These are phyloP conservation scores for Pachyseris speciosa DNA, from an alignment of 64 coral and sea anemone genomes.

Conservation along the genomic window DNA sequence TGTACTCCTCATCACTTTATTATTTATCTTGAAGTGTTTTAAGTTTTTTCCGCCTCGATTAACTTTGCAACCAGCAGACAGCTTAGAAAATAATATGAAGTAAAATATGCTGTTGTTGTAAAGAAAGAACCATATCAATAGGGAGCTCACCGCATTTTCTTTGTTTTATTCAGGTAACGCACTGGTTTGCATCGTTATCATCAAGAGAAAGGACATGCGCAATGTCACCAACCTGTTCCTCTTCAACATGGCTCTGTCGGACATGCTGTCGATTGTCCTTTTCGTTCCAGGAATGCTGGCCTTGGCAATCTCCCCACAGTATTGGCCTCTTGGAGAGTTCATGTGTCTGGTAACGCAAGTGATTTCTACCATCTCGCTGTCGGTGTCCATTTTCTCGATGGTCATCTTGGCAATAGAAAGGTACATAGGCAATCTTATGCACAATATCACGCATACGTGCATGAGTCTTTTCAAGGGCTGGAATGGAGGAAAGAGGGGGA, in stretches of 20 bases:
- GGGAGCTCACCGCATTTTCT: too few species aligned
- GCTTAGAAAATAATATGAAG: not conserved
- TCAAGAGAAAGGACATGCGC: constrained; percentile 84
- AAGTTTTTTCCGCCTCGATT: too few species aligned
- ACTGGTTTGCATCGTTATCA: constrained; percentile 86
- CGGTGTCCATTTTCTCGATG: constrained; percentile 87
- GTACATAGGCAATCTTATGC: too few species aligned
- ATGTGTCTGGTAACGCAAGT: constrained; percentile 43
- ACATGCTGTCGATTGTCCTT: constrained; percentile 73
- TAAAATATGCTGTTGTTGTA: too few species aligned
- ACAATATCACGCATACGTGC: too few species aligned
- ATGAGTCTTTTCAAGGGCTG: too few species aligned
- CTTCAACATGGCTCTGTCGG: constrained; percentile 78
- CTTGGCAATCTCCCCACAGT: not conserved
- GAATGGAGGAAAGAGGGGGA: too few species aligned
- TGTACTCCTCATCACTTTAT: too few species aligned
- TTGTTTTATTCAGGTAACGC: constrained; percentile 57
- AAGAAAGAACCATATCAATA: not conserved
- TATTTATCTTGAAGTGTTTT: too few species aligned
- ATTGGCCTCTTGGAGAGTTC: constrained; percentile 73
- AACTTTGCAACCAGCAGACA: too few species aligned
- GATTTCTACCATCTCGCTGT: constrained; percentile 63
- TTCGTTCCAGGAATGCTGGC: constrained; percentile 51
- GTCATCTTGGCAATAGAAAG: constrained; percentile 82
- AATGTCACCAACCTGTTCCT: constrained; percentile 87